Evolutionary conservation across 2,113 vertebrate species (phyloP).

Genomic region (Paramormyrops kingsleyae): DNA sequence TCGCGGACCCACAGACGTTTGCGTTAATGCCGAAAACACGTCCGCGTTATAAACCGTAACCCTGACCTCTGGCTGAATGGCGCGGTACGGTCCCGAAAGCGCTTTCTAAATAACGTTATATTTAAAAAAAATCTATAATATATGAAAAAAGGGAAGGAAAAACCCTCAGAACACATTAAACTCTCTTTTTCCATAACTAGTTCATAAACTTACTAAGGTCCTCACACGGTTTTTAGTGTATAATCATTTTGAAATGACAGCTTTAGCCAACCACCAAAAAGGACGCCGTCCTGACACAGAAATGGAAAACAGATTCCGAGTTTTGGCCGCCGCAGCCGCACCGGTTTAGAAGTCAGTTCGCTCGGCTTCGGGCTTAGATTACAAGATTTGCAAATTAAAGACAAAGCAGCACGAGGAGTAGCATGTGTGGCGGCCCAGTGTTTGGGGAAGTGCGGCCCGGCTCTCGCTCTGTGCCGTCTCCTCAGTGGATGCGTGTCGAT

Average conservation of each 20-base stretch:
- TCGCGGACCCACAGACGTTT: conserved; percentile 34
- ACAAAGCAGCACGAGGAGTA: conserved; percentile 73
- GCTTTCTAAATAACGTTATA: conserved; percentile 60
- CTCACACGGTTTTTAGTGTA: conserved; percentile 69
- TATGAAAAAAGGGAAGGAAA: conserved; percentile 40
- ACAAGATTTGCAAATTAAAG: conserved; percentile 97
- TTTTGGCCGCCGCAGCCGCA: conserved; percentile 71
- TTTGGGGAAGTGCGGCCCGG: conserved; percentile 61
- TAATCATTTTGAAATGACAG: conserved; percentile 87
- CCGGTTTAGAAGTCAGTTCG: conserved; percentile 81
- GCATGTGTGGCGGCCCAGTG: conserved; percentile 67
- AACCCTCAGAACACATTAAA: conserved; percentile 49
- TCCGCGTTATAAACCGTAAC: conserved; percentile 57
- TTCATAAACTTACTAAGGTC: conserved; percentile 67
- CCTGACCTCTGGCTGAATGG: conserved; percentile 59
- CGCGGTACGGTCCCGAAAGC: conserved; percentile 37
- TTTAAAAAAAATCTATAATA: conserved; percentile 25
- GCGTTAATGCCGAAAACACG: conserved; percentile 62
- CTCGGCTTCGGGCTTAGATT: conserved; percentile 87
- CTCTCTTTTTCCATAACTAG: conserved; percentile 53
- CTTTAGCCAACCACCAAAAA: conserved; percentile 80
- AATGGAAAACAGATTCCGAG: conserved; percentile 92
- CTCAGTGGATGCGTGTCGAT: conserved; percentile 60
- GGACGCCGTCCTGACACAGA: conserved; percentile 83
- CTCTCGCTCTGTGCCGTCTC: conserved; percentile 54